Percentiles rank a stretch among this genome's conserved stretches.
Evolutionary conservation across 2,888 invertebrate genomes (phyloP).

Genomic region (Chrysolina americana): DNA sequence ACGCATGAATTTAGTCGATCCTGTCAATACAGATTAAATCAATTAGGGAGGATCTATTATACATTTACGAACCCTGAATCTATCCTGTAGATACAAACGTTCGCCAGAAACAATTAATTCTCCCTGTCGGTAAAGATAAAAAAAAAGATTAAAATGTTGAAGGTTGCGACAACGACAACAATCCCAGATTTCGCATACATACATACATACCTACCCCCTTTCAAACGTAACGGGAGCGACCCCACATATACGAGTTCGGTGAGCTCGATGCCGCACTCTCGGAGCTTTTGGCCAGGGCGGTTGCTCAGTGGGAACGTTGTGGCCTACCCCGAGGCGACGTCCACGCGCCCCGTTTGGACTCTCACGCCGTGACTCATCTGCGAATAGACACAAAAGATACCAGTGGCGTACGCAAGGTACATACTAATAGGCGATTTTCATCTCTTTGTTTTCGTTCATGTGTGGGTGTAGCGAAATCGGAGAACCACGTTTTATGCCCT

Average conservation of each 20-base stretch:
- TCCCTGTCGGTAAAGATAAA: neutral
- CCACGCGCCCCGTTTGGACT: slow-evolving; percentile 60
- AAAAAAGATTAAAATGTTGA: neutral
- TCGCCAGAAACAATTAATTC: neutral
- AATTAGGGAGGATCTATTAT: too few relatives aligned
- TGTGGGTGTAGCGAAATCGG: too few relatives aligned
- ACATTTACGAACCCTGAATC: too few relatives aligned
- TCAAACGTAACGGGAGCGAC: neutral
- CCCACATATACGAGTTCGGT: slow-evolving; percentile 15
- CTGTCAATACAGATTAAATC: too few relatives aligned
- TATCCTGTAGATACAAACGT: neutral
- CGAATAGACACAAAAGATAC: slow-evolving; percentile 31
- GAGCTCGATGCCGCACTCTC: slow-evolving; percentile 47
- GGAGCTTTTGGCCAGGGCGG: slow-evolving; percentile 67
- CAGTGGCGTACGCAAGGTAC: slow-evolving; percentile 29
- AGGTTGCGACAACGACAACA: slow-evolving; percentile 14
- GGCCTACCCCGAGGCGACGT: slow-evolving; percentile 65
- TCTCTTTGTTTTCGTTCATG: neutral
- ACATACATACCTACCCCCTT: slow-evolving; percentile 14
- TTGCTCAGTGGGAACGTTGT: slow-evolving; percentile 70
- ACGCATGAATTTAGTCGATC: too few relatives aligned
- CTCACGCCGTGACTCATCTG: slow-evolving; percentile 54
- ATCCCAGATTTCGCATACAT: slow-evolving; percentile 9
- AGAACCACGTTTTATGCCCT: too few relatives aligned
- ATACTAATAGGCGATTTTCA: neutral